Conservation (phyloP, 2,797 vertebrate genomes). For the Siniperca undulata region DNA sequence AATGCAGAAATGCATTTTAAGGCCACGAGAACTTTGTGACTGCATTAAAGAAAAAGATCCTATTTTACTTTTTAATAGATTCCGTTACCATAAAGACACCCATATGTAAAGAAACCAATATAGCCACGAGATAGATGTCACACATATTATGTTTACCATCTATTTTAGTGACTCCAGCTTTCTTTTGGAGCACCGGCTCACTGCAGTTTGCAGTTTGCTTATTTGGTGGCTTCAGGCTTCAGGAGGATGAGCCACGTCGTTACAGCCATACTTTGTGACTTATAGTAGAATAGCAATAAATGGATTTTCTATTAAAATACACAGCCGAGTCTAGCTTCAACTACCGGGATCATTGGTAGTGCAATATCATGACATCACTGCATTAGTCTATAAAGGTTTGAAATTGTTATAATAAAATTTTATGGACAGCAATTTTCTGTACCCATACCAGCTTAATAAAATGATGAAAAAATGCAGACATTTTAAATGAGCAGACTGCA, state of each 20-base stretch:
- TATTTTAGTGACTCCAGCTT: neutral
- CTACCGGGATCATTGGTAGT: constrained; percentile 14
- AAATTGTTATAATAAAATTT: constrained; percentile 55
- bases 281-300: neutral
- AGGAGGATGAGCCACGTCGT: neutral
- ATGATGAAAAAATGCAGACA: constrained; percentile 51
- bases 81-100: neutral
- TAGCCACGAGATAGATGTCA: neutral
- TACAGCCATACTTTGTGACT: neutral
- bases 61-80: neutral
- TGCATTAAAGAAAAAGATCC: neutral
- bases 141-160: neutral
- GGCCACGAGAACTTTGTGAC: neutral
- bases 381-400: constrained; percentile 51
- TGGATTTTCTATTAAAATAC: constrained; percentile 7
- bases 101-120: neutral
- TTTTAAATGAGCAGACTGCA: constrained; percentile 42
- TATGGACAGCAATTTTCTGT: constrained; percentile 59
- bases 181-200: neutral
- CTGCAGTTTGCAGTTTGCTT: neutral
- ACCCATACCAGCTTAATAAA: constrained; percentile 35
- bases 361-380: constrained; percentile 57
- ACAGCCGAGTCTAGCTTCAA: constrained; percentile 8
- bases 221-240: neutral
- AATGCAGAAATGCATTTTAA: neutral